These are phyloP conservation scores for Pogonus chalceus DNA, from an alignment of 1,140 invertebrate genomes.

Conservation along the genomic window DNA sequence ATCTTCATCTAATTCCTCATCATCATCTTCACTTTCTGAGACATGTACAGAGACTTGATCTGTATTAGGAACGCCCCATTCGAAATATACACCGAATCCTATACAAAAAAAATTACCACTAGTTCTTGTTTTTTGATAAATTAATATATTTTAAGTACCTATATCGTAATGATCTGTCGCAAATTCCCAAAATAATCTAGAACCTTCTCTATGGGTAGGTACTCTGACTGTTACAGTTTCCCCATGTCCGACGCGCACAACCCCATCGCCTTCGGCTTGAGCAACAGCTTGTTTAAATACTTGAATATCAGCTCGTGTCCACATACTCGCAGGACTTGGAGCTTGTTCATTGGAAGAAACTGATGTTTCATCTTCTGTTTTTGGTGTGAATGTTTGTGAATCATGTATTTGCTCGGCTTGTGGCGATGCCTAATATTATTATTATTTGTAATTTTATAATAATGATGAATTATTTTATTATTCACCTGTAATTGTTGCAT, in stretches of 20 bases:
- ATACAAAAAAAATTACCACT: slow-evolving; percentile 3
- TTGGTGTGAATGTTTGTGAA: background rate
- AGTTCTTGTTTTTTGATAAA: background rate
- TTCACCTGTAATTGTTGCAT: slow-evolving; percentile 74
- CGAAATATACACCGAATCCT: slow-evolving; percentile 97
- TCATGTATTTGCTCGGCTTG: background rate
- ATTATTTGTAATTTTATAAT: too few relatives aligned
- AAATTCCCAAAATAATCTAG: slow-evolving; percentile 98
- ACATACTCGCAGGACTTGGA: slow-evolving; percentile 71
- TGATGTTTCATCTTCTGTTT: background rate
- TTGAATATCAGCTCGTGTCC: slow-evolving; percentile 85
- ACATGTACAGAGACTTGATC: slow-evolving; percentile 81
- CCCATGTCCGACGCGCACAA: slow-evolving; percentile 93
- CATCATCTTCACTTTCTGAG: slow-evolving; percentile 84
- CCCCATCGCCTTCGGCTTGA: slow-evolving; percentile 83
- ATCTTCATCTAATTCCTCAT: slow-evolving; percentile 68
- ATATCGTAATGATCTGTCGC: slow-evolving; percentile 98
- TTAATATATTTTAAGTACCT: slow-evolving; percentile 29
- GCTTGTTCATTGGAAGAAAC: background rate
- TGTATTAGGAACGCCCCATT: slow-evolving; percentile 83
- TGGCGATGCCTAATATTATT: background rate
- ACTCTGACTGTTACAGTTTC: slow-evolving; percentile 96
- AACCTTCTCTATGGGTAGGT: slow-evolving; percentile 90
- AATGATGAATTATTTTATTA: too few relatives aligned
- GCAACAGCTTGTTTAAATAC: slow-evolving; percentile 84